Evolutionary conservation across 2,113 vertebrate species (phyloP).

Genomic region (Zosterops lateralis): DNA sequence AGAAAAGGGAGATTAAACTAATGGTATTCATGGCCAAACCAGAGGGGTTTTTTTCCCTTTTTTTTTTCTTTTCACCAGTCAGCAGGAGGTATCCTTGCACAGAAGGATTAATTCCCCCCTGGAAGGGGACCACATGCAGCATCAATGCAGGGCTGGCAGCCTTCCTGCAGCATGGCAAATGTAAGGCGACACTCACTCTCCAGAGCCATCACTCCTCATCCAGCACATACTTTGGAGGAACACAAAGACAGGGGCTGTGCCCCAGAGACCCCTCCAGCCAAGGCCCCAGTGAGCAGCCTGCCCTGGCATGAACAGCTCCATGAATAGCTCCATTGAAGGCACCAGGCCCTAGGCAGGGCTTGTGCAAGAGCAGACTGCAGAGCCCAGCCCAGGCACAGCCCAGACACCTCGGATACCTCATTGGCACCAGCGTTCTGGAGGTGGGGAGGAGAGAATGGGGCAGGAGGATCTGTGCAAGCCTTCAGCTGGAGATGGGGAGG

Average conservation of each 20-base stretch:
- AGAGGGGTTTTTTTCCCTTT: too few species aligned
- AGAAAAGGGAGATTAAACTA: conserved; percentile 48
- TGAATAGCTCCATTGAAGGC: conserved; percentile 6
- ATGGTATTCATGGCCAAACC: neutral
- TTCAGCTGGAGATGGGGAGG: neutral
- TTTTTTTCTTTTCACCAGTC: neutral
- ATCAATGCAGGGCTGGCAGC: conserved; percentile 50
- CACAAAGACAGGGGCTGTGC: neutral
- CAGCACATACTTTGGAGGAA: neutral
- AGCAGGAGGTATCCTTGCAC: conserved; percentile 49
- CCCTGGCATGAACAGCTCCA: neutral
- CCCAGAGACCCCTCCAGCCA: conserved; percentile 12
- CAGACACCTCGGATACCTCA: neutral
- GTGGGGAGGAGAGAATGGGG: neutral
- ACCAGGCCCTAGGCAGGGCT: neutral
- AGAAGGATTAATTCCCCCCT: conserved; percentile 34
- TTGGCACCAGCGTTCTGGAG: fast-evolving
- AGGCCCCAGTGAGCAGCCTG: neutral
- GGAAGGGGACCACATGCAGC: conserved; percentile 60
- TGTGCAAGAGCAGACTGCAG: neutral
- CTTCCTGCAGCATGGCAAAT: conserved; percentile 36
- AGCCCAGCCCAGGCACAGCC: neutral
- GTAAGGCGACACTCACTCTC: conserved; percentile 42
- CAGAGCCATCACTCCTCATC: conserved; percentile 18
- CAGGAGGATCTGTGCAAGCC: neutral